Evolutionary conservation across 2,113 vertebrate genomes (phyloP).

Genomic region (Trachemys scripta): DNA sequence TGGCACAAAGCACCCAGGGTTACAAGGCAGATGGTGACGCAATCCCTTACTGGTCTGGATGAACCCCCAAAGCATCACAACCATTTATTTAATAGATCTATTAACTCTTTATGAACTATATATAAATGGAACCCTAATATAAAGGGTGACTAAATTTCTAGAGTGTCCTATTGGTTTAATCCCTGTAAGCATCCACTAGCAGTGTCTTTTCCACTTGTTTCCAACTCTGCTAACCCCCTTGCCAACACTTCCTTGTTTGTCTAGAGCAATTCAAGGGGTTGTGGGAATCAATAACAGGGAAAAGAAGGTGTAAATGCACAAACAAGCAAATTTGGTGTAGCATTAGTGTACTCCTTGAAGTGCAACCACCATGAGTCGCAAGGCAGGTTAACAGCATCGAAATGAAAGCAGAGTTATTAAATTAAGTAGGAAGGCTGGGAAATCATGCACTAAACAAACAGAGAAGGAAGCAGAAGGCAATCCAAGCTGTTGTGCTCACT

Average conservation of each 20-base stretch:
- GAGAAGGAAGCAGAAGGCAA: constrained; percentile 69
- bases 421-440: constrained; percentile 38
- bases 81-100: constrained; percentile 17
- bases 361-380: not conserved
- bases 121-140: not conserved
- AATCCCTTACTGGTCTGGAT: not conserved
- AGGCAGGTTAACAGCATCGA: not conserved
- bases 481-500: constrained; percentile 63
- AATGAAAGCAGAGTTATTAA: constrained; percentile 30
- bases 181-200: not conserved
- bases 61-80: not conserved
- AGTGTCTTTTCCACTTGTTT: not conserved
- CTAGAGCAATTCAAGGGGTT: not conserved
- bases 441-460: constrained; percentile 29
- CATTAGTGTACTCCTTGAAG: not conserved
- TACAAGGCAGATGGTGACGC: not conserved
- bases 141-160: not conserved
- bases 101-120: not conserved
- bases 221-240: not conserved
- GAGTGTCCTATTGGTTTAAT: not conserved
- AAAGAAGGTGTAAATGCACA: not conserved
- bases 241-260: not conserved
- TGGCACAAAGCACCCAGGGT: no score
- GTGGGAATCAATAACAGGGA: not conserved
- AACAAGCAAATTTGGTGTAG: not conserved